A percentile compares a stretch with the other conserved stretches of the same genome.
Conservation (phyloP, 2,113 vertebrate species). For the Limnothrissa miodon region DNA sequence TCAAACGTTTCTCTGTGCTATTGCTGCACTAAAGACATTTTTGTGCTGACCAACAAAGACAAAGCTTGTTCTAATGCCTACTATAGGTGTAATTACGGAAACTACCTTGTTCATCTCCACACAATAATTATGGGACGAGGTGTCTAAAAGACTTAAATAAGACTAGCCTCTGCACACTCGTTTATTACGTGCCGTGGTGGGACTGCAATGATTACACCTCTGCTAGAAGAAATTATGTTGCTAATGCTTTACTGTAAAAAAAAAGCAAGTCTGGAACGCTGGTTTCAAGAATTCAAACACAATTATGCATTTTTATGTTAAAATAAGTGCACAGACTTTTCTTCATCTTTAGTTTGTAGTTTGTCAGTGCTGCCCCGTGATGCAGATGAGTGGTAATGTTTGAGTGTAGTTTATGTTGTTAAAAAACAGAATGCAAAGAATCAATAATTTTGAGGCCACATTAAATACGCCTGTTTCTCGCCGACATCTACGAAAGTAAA, state of each 20-base stretch:
- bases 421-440: too few species aligned
- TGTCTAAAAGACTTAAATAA: background rate
- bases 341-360: too few species aligned
- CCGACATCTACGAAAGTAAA: too few species aligned
- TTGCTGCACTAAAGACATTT: background rate
- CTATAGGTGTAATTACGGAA: background rate
- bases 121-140: background rate
- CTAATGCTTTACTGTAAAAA: background rate
- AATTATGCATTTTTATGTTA: too few species aligned
- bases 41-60: background rate
- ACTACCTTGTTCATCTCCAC: background rate
- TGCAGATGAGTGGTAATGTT: too few species aligned
- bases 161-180: background rate
- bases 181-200: background rate
- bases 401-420: too few species aligned
- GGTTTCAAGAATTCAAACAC: too few species aligned
- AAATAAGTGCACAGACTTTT: too few species aligned
- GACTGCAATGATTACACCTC: background rate
- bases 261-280: background rate
- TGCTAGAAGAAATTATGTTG: background rate
- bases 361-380: too few species aligned
- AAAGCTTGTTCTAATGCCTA: background rate
- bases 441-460: too few species aligned
- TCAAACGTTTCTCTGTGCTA: background rate
- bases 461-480: too few species aligned